A percentile compares a stretch with the other conserved stretches of the same genome.
These are phyloP conservation scores for Drosophila tsacasi DNA, from an alignment of 1,140 invertebrate species.

Conservation along the genomic window DNA sequence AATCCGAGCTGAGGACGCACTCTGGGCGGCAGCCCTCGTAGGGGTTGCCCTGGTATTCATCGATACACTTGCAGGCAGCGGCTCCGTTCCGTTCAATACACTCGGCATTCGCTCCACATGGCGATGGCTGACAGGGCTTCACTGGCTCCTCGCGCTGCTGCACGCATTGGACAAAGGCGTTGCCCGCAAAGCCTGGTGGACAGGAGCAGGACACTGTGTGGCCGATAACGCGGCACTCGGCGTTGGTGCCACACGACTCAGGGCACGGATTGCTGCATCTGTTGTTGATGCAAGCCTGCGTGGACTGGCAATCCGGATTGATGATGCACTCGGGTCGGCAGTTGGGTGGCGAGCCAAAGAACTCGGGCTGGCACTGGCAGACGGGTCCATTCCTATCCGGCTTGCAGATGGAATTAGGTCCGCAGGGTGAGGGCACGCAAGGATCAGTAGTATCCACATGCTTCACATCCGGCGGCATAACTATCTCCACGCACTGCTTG, in stretches of 20 bases:
- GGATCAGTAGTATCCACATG: slow-evolving; percentile 85
- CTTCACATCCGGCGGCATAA: slow-evolving; percentile 70
- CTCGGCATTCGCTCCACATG: slow-evolving; percentile 89
- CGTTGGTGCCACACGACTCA: slow-evolving; percentile 90
- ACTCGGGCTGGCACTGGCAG: slow-evolving; percentile 89
- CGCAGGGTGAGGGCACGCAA: slow-evolving; percentile 90
- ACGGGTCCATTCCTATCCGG: slow-evolving; percentile 87
- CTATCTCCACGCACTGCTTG: slow-evolving; percentile 89
- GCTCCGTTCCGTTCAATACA: slow-evolving; percentile 89
- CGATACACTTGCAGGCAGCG: slow-evolving; percentile 89
- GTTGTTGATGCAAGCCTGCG: slow-evolving; percentile 90
- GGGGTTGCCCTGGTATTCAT: slow-evolving; percentile 90
- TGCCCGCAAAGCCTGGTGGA: slow-evolving; percentile 89
- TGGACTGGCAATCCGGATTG: slow-evolving; percentile 90
- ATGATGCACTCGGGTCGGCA: slow-evolving; percentile 91
- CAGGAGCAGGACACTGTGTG: slow-evolving; percentile 92
- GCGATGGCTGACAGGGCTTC: slow-evolving; percentile 89
- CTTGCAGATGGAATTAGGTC: slow-evolving; percentile 89
- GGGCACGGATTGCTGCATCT: slow-evolving; percentile 90
- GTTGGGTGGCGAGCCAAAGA: slow-evolving; percentile 90
- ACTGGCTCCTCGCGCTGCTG: slow-evolving; percentile 86
- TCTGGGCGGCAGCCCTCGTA: slow-evolving; percentile 91
- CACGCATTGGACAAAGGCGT: slow-evolving; percentile 89
- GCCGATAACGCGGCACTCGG: slow-evolving; percentile 90
- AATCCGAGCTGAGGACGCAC: slow-evolving; percentile 92